phyloP scores from a whole-genome alignment of 53 echinoderm and acorn worm genomes.

The Hippasteria phrygiana region DNA sequence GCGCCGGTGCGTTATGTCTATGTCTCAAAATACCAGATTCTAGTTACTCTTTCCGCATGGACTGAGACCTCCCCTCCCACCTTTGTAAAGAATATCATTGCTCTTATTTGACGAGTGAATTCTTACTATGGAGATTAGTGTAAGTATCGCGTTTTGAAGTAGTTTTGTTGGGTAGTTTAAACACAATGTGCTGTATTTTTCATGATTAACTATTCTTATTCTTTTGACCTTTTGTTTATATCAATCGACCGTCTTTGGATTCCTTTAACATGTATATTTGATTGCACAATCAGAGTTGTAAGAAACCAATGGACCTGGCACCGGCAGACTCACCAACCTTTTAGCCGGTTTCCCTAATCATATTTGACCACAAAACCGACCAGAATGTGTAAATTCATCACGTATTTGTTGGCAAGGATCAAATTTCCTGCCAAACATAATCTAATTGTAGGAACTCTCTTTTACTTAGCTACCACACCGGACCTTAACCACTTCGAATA shows the following conservation, averaged over 20 bases:
- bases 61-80: no score
- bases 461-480: neutral
- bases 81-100: no score
- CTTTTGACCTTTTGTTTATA: no score
- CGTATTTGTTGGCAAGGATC: conserved; percentile 23
- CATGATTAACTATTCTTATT: no score
- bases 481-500: neutral
- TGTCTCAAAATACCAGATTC: no score
- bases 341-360: conserved; percentile 2
- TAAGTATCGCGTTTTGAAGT: no score
- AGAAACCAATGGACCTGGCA: neutral
- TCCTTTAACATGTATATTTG: neutral
- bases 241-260: neutral
- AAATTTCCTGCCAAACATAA: conserved; percentile 27
- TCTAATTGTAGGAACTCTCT: neutral
- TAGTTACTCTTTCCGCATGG: no score
- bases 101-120: no score
- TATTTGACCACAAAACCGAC: conserved; percentile 38
- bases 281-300: neutral
- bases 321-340: neutral
- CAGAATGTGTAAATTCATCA: conserved; percentile 18
- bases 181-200: no score
- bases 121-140: no score
- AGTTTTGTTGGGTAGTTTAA: no score
- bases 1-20: no score